phyloP scores from a whole-genome alignment of 2,888 invertebrate species.

The Crematogaster levior region DNA sequence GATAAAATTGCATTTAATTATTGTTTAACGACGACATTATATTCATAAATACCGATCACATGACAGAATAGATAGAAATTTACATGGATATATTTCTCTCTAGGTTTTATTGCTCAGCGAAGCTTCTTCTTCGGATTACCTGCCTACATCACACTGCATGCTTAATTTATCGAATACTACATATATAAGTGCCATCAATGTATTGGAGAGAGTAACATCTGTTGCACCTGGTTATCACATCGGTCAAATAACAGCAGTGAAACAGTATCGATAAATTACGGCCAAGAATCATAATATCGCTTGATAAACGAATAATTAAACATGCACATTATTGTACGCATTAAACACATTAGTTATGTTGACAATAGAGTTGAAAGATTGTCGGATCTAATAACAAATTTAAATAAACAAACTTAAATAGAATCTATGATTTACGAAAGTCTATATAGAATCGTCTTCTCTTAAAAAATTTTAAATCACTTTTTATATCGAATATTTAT shows the following conservation, averaged over 20 bases:
- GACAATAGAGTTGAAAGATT: neutral
- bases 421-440: neutral
- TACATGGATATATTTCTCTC: neutral
- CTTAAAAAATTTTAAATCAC: neutral
- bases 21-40: neutral
- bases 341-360: constrained; percentile 4
- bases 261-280: neutral
- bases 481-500: no score
- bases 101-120: constrained; percentile 15
- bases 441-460: neutral
- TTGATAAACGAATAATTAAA: neutral
- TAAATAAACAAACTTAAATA: neutral
- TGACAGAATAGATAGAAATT: neutral
- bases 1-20: neutral
- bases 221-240: constrained; percentile 15
- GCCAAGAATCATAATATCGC: neutral
- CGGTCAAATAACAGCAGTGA: neutral
- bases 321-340: neutral
- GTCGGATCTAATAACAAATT: neutral
- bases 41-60: neutral
- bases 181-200: neutral
- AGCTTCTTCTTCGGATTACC: constrained; percentile 57
- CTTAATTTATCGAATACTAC: constrained; percentile 62
- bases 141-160: constrained; percentile 49
- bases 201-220: constrained; percentile 16